Evolutionary conservation across 2,797 vertebrate species (phyloP), one percentile per base, ranked within the genome.

Genomic region (Clamator glandarius): DNA sequence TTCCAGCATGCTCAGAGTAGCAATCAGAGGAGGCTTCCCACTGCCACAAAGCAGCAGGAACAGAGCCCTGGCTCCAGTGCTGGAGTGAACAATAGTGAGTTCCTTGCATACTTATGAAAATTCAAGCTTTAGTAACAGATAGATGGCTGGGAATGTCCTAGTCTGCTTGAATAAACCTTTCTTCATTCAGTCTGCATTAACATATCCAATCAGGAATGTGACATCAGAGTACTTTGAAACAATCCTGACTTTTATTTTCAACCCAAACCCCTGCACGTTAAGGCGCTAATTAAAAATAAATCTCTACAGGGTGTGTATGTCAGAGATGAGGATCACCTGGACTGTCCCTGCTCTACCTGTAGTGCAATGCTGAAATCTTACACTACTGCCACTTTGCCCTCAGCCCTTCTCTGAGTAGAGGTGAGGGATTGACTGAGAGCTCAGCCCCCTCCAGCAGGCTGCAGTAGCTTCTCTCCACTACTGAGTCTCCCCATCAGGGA

Each of bases 1-100:
- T 84, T 72, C 35, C 19, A n/a, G 35, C 24, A 14, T 0, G 0
- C 33, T 85, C 25, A 35, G 33, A 44, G 18, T 2, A 2, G 39
- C 31, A 42, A 13, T 23, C 0, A n/a, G 5, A 17, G 31, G 12
- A 48, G 33, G 11, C 5, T 75, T 58, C 5, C 55, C 8, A 1
- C 23, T 77, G 31, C 50, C 35, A 29, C 33, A 36, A 41, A 48
- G 64, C 23, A 46, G 31, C 28, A 69, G 36, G 23, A 80, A 62
- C 4, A 18, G 6, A 15, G 12, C 50, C 23, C 7, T 58, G 15
- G 7, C 48, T 80, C 35, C 42, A 84, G 28, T 14, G 17, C 13
- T 25, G 11, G 46, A 24, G 6, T n/a, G 39, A 79, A 78, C 0
- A 1, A n/a, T n/a, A n/a, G n/a, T n/a, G n/a, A 76, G 11, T 29